phyloP scores from a whole-genome alignment of 2,888 invertebrate genomes.

The Toxonevra muliebris region DNA sequence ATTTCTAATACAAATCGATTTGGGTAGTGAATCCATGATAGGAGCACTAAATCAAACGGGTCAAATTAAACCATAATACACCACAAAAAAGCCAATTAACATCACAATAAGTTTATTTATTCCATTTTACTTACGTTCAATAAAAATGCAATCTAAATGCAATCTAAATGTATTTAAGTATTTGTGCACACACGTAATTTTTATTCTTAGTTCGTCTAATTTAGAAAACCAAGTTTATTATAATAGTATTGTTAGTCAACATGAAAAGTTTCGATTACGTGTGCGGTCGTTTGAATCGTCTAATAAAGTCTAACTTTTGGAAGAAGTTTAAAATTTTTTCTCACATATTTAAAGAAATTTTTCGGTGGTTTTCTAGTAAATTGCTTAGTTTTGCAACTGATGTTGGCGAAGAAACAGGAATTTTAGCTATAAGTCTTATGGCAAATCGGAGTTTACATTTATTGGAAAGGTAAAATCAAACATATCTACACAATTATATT shows the following conservation, averaged over 20 bases:
- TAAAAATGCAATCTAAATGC: conserved; percentile 23
- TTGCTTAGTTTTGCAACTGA: conserved; percentile 41
- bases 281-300: neutral
- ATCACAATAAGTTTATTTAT: neutral
- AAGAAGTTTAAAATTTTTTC: too few species aligned
- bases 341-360: neutral
- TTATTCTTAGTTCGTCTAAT: neutral
- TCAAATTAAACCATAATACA: too few species aligned
- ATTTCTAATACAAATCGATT: conserved; percentile 58
- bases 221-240: too few species aligned
- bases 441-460: conserved; percentile 49
- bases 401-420: conserved; percentile 52
- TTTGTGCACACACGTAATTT: neutral
- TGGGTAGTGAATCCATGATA: conserved; percentile 47
- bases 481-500: too few species aligned
- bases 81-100: too few species aligned
- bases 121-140: neutral
- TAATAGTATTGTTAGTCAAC: neutral
- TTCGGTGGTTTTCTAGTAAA: conserved; percentile 16
- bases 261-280: neutral
- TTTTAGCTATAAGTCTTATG: conserved; percentile 51
- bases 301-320: too few species aligned
- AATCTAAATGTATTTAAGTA: conserved; percentile 17
- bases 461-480: conserved; percentile 46
- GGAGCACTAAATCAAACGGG: neutral